Evolutionary conservation across 2,888 invertebrate species (phyloP).

Genomic region (Marronus borbonicus): DNA sequence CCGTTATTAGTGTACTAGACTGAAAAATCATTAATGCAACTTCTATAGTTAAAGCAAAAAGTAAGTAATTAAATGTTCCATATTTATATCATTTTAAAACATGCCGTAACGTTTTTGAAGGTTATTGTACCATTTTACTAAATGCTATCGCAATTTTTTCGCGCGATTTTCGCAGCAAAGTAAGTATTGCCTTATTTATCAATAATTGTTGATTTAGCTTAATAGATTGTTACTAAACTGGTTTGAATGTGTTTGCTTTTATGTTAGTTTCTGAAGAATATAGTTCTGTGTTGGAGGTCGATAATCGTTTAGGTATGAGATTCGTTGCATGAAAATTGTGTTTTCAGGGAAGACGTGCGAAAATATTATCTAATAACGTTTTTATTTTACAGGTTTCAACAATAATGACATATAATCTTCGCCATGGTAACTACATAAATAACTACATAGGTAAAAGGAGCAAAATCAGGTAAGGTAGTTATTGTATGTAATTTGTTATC

Average conservation of each 20-base stretch:
- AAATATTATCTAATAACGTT: constrained; percentile 21
- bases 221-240: background rate
- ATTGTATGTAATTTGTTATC: background rate
- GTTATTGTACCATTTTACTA: too few species aligned
- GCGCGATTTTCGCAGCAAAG: background rate
- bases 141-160: background rate
- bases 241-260: constrained; percentile 26
- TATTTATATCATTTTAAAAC: background rate
- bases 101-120: too few species aligned
- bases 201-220: background rate
- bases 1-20: constrained; percentile 37
- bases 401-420: constrained; percentile 20
- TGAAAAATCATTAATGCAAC: constrained; percentile 32
- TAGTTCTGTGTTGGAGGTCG: background rate
- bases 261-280: background rate
- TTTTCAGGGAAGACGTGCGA: background rate
- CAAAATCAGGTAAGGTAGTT: constrained; percentile 17
- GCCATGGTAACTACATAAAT: background rate
- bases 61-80: background rate
- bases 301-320: constrained; percentile 12
- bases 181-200: constrained; percentile 12
- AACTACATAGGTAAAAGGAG: constrained; percentile 1
- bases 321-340: background rate
- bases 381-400: constrained; percentile 41
- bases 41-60: constrained; percentile 8